Evolutionary conservation across 1,140 invertebrate species (phyloP), one percentile per base, ranked within the genome.

Genomic region (Chionoecetes opilio): DNA sequence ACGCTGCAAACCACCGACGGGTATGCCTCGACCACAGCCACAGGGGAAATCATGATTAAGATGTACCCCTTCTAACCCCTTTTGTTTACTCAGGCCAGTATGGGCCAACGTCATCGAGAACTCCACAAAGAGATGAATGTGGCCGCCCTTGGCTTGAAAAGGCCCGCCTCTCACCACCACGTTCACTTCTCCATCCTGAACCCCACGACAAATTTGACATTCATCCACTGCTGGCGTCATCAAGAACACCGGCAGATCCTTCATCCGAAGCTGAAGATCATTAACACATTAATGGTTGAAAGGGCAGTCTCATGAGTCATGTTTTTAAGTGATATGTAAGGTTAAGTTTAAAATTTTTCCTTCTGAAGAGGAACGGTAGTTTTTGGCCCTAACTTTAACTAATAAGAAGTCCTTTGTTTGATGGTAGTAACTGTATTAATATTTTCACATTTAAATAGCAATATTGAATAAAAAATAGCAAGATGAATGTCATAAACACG

Each of bases 131-230:
- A 98, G 17, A 97, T 98, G 3, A 98, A 98, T 0, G 98, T 99
- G 0, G 98, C 98, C 86, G 98, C 99, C 0, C 98, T 99, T 0
- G 99, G 98, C 97, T 98, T 99, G n/a, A 14, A 97, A 99, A 14
- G 99, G 99, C 3, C 98, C 98, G 96, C 98, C 98, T 11, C 97
- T 99, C 37, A 98, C 97, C 99, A 99, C 97, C 98, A 99, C 97
- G 97, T 99, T 0, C 97, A 98, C 96, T 99, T 99, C 97, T 97
- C 97, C 63, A 98, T 99, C 94, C 97, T 99, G 2, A 99, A 99
- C 97, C 99, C 99, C 0, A 46, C 35, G 92, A 94, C 5, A 93
- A 82, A 34, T 95, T 96, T 82, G 85, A 89, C 14, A 95, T 96
- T n/a, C 88, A 92, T 26, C 96, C 0, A 96, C 97, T 97, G 86